Evolutionary conservation across 1,140 invertebrate species (phyloP).

Genomic region (Atta texana): DNA sequence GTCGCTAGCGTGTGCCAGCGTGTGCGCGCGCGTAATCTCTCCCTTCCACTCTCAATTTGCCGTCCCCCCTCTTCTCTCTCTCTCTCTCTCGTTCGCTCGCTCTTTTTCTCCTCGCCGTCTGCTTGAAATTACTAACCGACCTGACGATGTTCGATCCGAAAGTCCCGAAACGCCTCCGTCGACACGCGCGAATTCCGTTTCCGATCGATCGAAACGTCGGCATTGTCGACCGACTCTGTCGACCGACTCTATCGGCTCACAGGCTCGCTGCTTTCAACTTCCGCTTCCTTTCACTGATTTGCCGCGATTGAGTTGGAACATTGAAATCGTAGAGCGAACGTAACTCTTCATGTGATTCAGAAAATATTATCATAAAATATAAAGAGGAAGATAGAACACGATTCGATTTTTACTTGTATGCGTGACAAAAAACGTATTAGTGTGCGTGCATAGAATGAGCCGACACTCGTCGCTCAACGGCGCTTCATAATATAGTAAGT

Average conservation of each 20-base stretch:
- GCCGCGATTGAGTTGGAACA: background rate
- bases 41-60: background rate
- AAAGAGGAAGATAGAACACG: background rate
- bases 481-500: background rate
- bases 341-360: background rate
- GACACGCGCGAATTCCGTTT: constrained; percentile 77
- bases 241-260: background rate
- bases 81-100: background rate
- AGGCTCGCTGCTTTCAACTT: background rate
- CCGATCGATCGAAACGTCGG: constrained; percentile 77
- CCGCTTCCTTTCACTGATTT: background rate
- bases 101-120: background rate
- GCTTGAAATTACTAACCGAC: constrained; percentile 79
- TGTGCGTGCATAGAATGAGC: background rate
- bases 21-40: constrained; percentile 59
- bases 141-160: constrained; percentile 78
- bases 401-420: background rate
- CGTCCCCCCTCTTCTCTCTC: background rate
- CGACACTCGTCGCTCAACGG: background rate
- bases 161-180: constrained; percentile 19
- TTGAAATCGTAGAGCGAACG: background rate
- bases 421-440: background rate
- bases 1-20: constrained; percentile 68
- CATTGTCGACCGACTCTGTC: constrained; percentile 12
- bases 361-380: background rate